These are phyloP conservation scores for Meandrusa payeni DNA, from an alignment of 2,888 invertebrate genomes.

Conservation along the genomic window DNA sequence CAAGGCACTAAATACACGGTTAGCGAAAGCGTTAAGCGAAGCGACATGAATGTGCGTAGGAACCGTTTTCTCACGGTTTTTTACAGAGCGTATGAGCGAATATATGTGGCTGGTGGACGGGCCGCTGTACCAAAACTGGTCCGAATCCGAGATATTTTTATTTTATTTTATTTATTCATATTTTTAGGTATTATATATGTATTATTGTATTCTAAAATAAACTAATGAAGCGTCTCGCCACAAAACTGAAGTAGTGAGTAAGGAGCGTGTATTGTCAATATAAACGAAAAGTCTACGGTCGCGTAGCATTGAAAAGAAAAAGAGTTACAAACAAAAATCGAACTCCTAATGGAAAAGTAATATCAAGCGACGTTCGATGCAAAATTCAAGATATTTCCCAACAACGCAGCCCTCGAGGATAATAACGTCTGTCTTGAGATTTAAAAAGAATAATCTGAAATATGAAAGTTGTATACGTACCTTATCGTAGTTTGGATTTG, in stretches of 20 bases:
- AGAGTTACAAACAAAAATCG: conserved; percentile 41
- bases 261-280: background rate
- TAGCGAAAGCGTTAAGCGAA: no score
- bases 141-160: no score
- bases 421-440: conserved; percentile 26
- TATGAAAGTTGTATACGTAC: conserved; percentile 21
- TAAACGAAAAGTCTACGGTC: conserved; percentile 14
- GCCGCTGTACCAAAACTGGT: no score
- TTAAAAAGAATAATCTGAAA: conserved; percentile 24
- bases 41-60: no score
- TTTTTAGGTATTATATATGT: no score
- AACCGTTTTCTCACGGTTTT: no score
- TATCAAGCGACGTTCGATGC: conserved; percentile 38
- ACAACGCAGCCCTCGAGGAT: conserved; percentile 26
- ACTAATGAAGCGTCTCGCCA: background rate
- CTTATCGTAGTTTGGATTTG: conserved; percentile 21
- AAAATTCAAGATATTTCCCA: conserved; percentile 39
- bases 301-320: conserved; percentile 33
- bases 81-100: no score
- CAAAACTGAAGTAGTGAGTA: background rate
- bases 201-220: no score
- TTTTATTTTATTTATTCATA: no score
- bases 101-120: no score
- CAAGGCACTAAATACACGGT: no score
- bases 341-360: conserved; percentile 52